Conservation (phyloP, 2,113 vertebrate genomes). For the Gavia stellata region DNA sequence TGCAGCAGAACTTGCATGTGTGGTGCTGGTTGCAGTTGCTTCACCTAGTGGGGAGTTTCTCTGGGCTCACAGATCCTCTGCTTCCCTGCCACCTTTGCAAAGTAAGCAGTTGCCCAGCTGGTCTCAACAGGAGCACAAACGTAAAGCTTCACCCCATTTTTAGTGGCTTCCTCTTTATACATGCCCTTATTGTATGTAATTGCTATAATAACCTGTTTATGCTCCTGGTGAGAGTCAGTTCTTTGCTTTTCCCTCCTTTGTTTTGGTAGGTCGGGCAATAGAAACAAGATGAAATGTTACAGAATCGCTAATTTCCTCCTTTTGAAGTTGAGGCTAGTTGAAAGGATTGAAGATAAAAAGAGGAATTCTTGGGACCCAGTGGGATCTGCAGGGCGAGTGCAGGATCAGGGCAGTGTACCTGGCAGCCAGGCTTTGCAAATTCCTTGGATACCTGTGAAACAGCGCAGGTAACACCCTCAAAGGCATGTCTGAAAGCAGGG, state of each 20-base stretch:
- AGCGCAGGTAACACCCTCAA: not conserved
- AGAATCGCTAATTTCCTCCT: not conserved
- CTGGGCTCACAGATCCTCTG: not conserved
- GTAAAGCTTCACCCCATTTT: not conserved
- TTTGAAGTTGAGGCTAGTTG: not conserved
- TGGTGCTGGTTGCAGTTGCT: not conserved
- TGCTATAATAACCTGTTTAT: not conserved
- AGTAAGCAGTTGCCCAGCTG: not conserved
- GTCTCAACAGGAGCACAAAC: not conserved
- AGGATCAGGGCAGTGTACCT: not conserved
- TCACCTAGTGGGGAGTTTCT: not conserved
- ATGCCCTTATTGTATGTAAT: not conserved
- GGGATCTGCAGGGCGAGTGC: not conserved
- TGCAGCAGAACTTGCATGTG: rapidly evolving
- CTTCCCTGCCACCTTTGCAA: not conserved
- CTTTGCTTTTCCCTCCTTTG: conserved; percentile 1
- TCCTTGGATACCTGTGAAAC: not conserved
- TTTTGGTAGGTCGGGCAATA: not conserved
- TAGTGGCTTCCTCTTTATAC: not conserved
- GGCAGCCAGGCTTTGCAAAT: conserved; percentile 1
- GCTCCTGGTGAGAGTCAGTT: not conserved
- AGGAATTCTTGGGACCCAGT: not conserved
- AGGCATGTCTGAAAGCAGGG: not conserved
- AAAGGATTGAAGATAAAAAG: not conserved
- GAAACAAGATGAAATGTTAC: not conserved